phyloP scores from a whole-genome alignment of 2,888 invertebrate genomes.

The Gonocerus acuteangulatus region DNA sequence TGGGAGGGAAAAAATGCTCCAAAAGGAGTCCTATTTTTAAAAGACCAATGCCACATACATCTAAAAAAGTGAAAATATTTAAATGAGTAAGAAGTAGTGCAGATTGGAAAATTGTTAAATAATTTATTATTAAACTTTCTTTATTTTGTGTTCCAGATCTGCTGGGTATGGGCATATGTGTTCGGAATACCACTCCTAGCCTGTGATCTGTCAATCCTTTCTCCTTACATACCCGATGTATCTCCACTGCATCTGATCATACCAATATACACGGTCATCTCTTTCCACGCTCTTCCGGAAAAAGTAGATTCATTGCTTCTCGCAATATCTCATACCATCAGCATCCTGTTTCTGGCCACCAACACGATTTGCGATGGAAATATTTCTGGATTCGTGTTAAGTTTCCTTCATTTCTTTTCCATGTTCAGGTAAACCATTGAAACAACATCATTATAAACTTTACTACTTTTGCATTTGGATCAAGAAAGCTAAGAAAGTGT shows the following conservation, averaged over 20 bases:
- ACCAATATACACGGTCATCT: slow-evolving; percentile 21
- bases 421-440: slow-evolving; percentile 21
- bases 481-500: too few species aligned
- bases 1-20: too few species aligned
- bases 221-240: slow-evolving; percentile 12
- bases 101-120: too few species aligned
- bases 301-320: slow-evolving; percentile 17
- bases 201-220: slow-evolving; percentile 7
- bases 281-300: slow-evolving; percentile 14
- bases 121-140: too few species aligned
- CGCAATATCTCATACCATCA: slow-evolving; percentile 24
- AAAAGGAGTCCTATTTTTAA: too few species aligned
- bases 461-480: too few species aligned
- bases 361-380: slow-evolving; percentile 4
- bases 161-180: slow-evolving; percentile 24
- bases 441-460: too few species aligned
- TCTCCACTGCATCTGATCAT: slow-evolving; percentile 25
- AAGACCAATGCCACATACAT: too few species aligned
- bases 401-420: slow-evolving; percentile 22
- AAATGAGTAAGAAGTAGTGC: too few species aligned
- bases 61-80: too few species aligned
- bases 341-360: slow-evolving; percentile 16
- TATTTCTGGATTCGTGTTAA: slow-evolving; percentile 6
- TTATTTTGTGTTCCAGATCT: too few species aligned
- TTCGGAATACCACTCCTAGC: slow-evolving; percentile 28